Conservation (phyloP, 2,113 vertebrate species). For the Eudyptes chrysolophus region DNA sequence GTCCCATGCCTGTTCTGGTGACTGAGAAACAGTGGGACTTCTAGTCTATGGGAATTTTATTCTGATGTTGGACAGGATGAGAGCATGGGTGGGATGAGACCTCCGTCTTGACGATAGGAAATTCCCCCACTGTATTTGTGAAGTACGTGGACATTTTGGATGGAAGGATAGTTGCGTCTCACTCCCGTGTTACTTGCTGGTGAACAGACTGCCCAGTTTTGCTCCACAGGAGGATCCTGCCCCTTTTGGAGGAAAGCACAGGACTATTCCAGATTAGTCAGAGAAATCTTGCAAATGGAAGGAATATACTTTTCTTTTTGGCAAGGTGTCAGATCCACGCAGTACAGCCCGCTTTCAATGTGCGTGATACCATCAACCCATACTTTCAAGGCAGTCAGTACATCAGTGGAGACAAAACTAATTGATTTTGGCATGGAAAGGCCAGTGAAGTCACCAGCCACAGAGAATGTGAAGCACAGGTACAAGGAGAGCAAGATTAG, state of each 20-base stretch:
- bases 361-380: not conserved
- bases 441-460: not conserved
- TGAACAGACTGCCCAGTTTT: not conserved
- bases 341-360: not conserved
- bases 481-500: not conserved
- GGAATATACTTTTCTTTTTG: not conserved
- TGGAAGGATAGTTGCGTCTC: not conserved
- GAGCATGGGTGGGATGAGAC: not conserved
- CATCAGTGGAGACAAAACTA: not conserved
- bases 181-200: not conserved
- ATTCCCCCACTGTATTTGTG: not conserved
- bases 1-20: not conserved
- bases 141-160: not conserved
- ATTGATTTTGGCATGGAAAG: not conserved
- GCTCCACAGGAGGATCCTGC: not conserved
- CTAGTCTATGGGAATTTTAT: not conserved
- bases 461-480: not conserved
- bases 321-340: not conserved
- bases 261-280: not conserved
- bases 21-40: not conserved
- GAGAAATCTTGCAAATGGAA: not conserved
- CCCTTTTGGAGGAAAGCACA: not conserved
- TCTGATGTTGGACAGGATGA: not conserved
- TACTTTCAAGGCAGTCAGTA: not conserved
- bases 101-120: accelerated